These are phyloP conservation scores for Panurus biarmicus DNA, from an alignment of 2,113 vertebrate genomes.

Conservation along the genomic window DNA sequence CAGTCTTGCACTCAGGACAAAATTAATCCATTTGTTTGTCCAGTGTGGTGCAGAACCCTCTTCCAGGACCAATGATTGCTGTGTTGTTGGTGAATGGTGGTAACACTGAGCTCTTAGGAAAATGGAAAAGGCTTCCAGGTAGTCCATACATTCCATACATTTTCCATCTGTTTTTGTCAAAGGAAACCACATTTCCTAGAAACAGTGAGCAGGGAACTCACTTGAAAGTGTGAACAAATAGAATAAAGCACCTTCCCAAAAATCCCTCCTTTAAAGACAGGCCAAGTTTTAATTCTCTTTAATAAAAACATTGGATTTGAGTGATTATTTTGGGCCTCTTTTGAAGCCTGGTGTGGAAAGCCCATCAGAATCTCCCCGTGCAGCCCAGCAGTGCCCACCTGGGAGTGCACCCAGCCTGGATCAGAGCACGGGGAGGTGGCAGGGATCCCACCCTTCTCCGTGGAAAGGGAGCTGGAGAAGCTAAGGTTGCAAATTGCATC, in stretches of 20 bases:
- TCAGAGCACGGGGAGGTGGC: not conserved
- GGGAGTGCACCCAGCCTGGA: not conserved
- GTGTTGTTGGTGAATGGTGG: not conserved
- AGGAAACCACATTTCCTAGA: not conserved
- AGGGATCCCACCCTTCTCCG: not conserved
- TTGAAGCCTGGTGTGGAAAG: not conserved
- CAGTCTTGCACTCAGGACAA: not conserved
- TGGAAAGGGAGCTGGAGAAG: not conserved
- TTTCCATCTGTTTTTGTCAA: not conserved
- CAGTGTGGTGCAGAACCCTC: not conserved
- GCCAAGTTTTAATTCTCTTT: not conserved
- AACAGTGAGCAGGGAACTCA: not conserved
- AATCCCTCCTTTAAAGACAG: not conserved
- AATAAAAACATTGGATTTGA: not conserved
- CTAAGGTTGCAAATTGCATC: not conserved
- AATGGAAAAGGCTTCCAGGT: not conserved
- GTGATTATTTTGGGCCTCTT: not conserved
- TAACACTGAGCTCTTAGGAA: not conserved
- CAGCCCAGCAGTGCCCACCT: not conserved
- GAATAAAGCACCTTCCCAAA: not conserved
- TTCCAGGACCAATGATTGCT: not conserved
- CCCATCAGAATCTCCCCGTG: accelerated
- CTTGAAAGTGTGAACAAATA: not conserved
- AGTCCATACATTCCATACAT: not conserved
- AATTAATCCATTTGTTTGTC: not conserved